A percentile compares a stretch with the other conserved stretches of the same genome.
Conservation (phyloP, 2,797 vertebrate genomes). For the Morus bassanus region DNA sequence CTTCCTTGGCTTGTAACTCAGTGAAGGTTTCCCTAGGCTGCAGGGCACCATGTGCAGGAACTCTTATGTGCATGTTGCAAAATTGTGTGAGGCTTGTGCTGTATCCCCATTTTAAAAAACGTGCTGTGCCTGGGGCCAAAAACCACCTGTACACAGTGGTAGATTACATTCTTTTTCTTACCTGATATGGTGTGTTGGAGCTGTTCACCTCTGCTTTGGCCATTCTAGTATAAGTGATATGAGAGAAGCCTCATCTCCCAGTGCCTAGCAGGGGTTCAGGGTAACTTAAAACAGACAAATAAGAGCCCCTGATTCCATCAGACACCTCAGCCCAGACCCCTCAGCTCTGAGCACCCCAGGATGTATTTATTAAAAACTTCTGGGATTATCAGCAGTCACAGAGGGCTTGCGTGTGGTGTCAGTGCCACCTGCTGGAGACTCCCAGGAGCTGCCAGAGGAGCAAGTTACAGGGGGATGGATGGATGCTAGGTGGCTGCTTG, state of each 20-base stretch:
- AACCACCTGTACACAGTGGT: background rate
- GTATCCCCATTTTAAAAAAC: accelerated
- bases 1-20: background rate
- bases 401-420: background rate
- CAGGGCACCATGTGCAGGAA: background rate
- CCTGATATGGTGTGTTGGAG: background rate
- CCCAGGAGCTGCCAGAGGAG: background rate
- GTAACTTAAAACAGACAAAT: background rate
- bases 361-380: no score
- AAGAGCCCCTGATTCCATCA: accelerated
- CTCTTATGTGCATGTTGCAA: accelerated
- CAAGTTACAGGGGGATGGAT: background rate
- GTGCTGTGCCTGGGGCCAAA: background rate
- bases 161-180: background rate
- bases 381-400: background rate
- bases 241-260: background rate
- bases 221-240: accelerated
- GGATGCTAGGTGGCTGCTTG: background rate
- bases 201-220: background rate
- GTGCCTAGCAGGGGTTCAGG: background rate
- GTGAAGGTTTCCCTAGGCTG: background rate
- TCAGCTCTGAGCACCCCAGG: background rate
- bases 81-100: background rate
- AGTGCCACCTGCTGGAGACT: conserved; percentile 65
- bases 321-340: background rate